phyloP scores from a whole-genome alignment of 2,113 vertebrate species.

The Erpornis zantholeuca region DNA sequence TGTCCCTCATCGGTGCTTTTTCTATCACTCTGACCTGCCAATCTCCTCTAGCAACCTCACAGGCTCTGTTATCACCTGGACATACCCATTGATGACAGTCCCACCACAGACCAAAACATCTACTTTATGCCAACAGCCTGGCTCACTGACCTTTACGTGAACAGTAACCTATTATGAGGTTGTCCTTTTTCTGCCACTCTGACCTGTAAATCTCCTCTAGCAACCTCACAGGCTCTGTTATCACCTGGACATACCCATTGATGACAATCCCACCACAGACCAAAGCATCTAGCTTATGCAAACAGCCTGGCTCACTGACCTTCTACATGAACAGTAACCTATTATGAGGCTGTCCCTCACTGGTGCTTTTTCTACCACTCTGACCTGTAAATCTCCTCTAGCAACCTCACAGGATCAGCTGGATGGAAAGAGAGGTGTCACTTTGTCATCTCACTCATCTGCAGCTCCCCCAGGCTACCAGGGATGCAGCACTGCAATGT shows the following conservation, averaged over 20 bases:
- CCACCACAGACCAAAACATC: accelerated
- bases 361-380: neutral
- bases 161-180: neutral
- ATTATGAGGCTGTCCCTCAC: neutral
- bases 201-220: neutral
- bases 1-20: neutral
- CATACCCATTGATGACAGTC: neutral
- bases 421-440: neutral
- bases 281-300: neutral
- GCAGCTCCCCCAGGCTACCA: neutral
- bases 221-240: no score
- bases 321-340: neutral
- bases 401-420: neutral
- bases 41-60: neutral
- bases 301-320: neutral
- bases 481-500: accelerated
- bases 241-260: accelerated
- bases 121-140: neutral
- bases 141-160: neutral
- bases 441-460: neutral
- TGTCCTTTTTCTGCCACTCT: neutral
- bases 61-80: accelerated
- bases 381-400: neutral
- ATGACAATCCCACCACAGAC: neutral
- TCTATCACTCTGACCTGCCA: neutral